Base-by-base conservation (phyloP, 1,140 invertebrate species). In the Asobara japonica region DNA sequence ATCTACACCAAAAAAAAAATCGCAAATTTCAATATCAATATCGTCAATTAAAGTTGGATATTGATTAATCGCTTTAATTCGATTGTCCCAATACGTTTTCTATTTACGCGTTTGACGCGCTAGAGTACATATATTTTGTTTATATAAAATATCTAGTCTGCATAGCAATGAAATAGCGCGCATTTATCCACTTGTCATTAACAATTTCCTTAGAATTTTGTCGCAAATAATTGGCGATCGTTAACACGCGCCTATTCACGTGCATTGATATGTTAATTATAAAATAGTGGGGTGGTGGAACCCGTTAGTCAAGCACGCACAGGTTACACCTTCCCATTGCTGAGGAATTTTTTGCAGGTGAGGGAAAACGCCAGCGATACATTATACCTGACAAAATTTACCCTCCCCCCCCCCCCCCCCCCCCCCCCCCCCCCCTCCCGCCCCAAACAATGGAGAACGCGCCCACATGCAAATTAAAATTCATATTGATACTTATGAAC, bases 271-370 rank as follows among this genome's bases (percentile, higher is more conserved):
- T 22, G 51, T 27, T 56, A 56, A 56, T 56, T 56, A 27, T 56
- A 56, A 56, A 56, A 56, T 56, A 56, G 51, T 56, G 22, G 51
- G 51, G 20, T 10, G 18, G 51, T 18, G 18, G 51, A 56, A 56
- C 20, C 51, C 51, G 51, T 56, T 56, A 56, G 18, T 3, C 20
- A 56, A 22, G 51, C 51, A 56, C 51, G 51, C 20, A 56, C 51
- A 27, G 22, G 2, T 27, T 25, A 56, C 51, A 56, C 51, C 51
- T 56, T 45, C 41, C 20, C 25, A 27, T 22, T 13, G 10, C 20
- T 56, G 7, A 56, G 25, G 51, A 56, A 56, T 56, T 56, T 56
- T 56, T 22, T 22, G 20, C 51, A 56, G 51, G 51, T 56, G 51
- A 56, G 22, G 22, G 51, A 56, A 56, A 16, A 45, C 41, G 18